Base-by-base conservation (phyloP, 2,888 invertebrate species). In the Ochropleura plecta region DNA sequence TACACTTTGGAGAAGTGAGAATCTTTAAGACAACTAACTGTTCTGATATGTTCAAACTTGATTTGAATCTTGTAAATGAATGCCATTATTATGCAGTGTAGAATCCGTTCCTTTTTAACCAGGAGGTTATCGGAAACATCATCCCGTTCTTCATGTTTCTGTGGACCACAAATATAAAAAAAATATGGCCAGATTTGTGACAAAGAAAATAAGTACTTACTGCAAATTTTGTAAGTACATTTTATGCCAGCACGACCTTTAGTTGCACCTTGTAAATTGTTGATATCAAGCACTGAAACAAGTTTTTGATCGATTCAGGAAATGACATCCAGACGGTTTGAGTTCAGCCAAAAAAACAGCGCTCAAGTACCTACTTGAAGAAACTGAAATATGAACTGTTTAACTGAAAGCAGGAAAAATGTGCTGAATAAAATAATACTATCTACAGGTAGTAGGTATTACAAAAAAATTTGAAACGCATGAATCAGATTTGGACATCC, bases 291-390 rank as follows among this genome's bases (percentile, higher is more conserved):
- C 53, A 30, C 42, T 57, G 66, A 72, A 78, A 83, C 85, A 76
- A 73, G 73, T 78, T 82, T 76, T 70, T 69, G 60, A 70, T 82
- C 71, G 46, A 70, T 62, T 53, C 76, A 70, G 83, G 84, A 82
- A 84, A 73, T 69, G 20, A 69, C 59, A 60, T 69, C 65, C 70
- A 73, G 48, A 66, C 73, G 4, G 16, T 42, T 59, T 51, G 40
- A 5, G 18, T 70, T 60, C 69, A 57, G 48, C 53, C 18, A 62
- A 68, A 60, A 53, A 18, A 49, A 46, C 48, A 44, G 14, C 20
- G 9, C 30, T 16, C 18, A 66, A 62, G 46, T 46, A n/a, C 18
- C 18, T 59, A 18, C 18, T 57, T 51, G 5, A 51, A 20, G 14
- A 51, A 55, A 42, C 14, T 40, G 12, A 66, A 46, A 44, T 60